phyloP scores from a whole-genome alignment of 1,140 invertebrate species.

The Brachionus rubens region DNA sequence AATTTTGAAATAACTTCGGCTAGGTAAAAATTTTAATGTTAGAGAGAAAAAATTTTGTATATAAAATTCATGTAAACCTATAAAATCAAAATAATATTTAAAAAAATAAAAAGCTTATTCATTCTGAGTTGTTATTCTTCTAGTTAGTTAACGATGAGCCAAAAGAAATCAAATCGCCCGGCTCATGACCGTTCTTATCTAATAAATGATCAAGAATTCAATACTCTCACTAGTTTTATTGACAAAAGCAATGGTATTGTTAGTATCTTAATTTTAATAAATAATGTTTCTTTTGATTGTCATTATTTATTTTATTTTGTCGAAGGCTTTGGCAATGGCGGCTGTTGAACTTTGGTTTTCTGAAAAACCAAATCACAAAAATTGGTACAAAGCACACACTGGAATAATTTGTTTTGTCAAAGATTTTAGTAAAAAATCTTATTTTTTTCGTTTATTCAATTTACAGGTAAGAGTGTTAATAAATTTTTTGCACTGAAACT shows the following conservation, averaged over 20 bases:
- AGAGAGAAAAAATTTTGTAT: no score
- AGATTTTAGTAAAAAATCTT: conserved; percentile 35
- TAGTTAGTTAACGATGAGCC: neutral
- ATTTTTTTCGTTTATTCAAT: conserved; percentile 37
- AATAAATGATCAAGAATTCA: conserved; percentile 16
- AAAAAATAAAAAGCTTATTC: no score
- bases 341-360: conserved; percentile 35
- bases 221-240: neutral
- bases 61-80: no score
- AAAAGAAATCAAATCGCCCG: neutral
- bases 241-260: conserved; percentile 18
- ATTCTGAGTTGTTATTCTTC: no score
- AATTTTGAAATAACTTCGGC: no score
- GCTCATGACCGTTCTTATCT: neutral
- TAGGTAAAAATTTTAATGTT: no score
- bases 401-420: conserved; percentile 43
- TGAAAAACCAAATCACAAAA: conserved; percentile 30
- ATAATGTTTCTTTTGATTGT: no score
- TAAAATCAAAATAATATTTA: neutral
- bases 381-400: conserved; percentile 12
- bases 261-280: neutral
- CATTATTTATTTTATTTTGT: neutral
- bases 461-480: neutral
- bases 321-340: conserved; percentile 1
- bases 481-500: no score